Conservation (phyloP, 2,888 invertebrate genomes). For the Hartigia nigra region DNA sequence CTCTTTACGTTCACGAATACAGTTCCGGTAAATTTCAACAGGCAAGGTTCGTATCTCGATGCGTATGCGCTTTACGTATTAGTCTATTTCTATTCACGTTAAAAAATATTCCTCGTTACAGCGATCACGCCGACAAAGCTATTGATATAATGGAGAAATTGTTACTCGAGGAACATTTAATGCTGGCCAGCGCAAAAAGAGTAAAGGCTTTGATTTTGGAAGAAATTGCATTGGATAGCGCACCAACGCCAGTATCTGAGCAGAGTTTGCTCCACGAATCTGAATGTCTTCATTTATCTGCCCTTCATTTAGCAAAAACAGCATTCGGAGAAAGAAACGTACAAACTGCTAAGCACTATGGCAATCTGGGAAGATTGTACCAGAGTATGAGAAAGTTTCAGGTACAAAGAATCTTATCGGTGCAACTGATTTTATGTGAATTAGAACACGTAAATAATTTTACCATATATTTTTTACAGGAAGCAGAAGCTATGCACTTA, state of each 20-base stretch:
- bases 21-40: constrained; percentile 86
- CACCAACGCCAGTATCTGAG: constrained; percentile 65
- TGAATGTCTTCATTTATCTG: constrained; percentile 85
- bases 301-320: constrained; percentile 80
- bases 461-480: constrained; percentile 65
- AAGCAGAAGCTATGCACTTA: constrained; percentile 92
- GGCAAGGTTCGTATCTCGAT: constrained; percentile 71
- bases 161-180: constrained; percentile 84
- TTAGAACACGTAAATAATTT: constrained; percentile 4
- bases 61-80: neutral
- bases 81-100: constrained; percentile 2
- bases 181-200: constrained; percentile 89
- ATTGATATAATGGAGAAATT: constrained; percentile 84
- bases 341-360: constrained; percentile 96
- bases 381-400: constrained; percentile 91
- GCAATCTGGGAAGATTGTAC: constrained; percentile 92
- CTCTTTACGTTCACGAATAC: constrained; percentile 92
- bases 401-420: constrained; percentile 63
- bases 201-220: constrained; percentile 93
- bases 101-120: constrained; percentile 48
- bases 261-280: constrained; percentile 80
- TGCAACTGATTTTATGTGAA: constrained; percentile 12
- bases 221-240: constrained; percentile 90
- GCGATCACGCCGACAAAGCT: constrained; percentile 85
- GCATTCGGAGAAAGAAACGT: constrained; percentile 94